phyloP scores from a whole-genome alignment of 2,113 vertebrate genomes.

The Falco punctatus region DNA sequence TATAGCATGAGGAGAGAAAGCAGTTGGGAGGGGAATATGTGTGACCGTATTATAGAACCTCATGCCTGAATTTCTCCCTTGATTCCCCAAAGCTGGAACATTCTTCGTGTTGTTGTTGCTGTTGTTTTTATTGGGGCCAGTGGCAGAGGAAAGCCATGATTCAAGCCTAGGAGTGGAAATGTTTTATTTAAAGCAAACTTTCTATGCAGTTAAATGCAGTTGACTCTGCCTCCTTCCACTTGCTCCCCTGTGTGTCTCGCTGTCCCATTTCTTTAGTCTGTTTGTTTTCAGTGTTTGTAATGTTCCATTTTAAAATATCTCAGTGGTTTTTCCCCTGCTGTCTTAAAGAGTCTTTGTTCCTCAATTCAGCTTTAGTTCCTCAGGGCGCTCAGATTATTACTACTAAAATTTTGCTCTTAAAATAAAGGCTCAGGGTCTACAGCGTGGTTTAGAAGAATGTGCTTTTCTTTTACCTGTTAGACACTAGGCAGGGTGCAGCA shows the following conservation, averaged over 20 bases:
- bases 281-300: conserved; percentile 19
- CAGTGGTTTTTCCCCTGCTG: neutral
- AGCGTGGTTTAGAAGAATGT: neutral
- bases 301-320: conserved; percentile 2
- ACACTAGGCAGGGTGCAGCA: neutral
- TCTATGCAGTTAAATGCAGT: neutral
- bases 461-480: neutral
- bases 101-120: neutral
- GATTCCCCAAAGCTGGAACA: neutral
- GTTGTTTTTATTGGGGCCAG: neutral
- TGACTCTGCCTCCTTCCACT: neutral
- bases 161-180: neutral
- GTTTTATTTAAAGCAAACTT: neutral
- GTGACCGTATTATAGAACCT: neutral
- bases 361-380: neutral
- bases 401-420: neutral
- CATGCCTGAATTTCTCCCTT: neutral
- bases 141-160: neutral
- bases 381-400: neutral
- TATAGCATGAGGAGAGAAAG: neutral
- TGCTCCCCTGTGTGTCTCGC: neutral
- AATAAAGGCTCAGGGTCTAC: neutral
- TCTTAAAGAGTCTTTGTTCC: neutral
- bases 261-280: conserved; percentile 21
- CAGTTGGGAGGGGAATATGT: neutral